Conservation (phyloP, 1,140 invertebrate genomes). For the Drosophila yakuba region DNA sequence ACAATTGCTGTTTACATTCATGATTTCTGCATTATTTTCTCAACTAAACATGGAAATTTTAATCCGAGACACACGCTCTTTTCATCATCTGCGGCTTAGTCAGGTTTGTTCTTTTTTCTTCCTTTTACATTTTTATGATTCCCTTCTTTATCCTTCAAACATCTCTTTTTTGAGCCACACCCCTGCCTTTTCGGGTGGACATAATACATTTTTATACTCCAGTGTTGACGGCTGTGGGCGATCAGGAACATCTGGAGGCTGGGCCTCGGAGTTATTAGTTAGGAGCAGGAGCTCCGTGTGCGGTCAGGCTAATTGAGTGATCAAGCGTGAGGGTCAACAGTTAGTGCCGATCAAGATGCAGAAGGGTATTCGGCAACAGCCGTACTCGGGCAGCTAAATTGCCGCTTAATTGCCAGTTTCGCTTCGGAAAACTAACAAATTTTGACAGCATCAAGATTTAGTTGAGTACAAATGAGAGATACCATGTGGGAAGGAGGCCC, state of each 20-base stretch:
- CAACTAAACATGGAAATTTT: conserved; percentile 48
- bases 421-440: conserved; percentile 53
- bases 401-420: conserved; percentile 37
- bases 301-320: conserved; percentile 61
- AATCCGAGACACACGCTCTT: conserved; percentile 60
- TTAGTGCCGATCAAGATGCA: conserved; percentile 20
- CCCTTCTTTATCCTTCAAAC: conserved; percentile 28
- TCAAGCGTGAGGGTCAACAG: conserved; percentile 62
- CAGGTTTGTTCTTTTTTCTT: conserved; percentile 40
- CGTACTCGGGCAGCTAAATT: conserved; percentile 30
- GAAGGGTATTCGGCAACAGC: conserved; percentile 14
- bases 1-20: conserved; percentile 42
- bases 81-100: conserved; percentile 53
- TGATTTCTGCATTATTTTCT: conserved; percentile 46
- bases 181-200: conserved; percentile 12
- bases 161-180: conserved; percentile 47
- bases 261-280: conserved; percentile 24
- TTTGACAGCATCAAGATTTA: conserved; percentile 53
- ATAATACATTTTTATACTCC: conserved; percentile 31
- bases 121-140: conserved; percentile 42
- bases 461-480: conserved; percentile 17
- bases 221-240: conserved; percentile 50
- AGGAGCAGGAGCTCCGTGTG: conserved; percentile 40
- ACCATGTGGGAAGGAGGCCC: not conserved
- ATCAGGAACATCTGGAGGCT: conserved; percentile 48